These are phyloP conservation scores for Pelochelys cantorii DNA, from an alignment of 2,797 vertebrate genomes.

Conservation along the genomic window DNA sequence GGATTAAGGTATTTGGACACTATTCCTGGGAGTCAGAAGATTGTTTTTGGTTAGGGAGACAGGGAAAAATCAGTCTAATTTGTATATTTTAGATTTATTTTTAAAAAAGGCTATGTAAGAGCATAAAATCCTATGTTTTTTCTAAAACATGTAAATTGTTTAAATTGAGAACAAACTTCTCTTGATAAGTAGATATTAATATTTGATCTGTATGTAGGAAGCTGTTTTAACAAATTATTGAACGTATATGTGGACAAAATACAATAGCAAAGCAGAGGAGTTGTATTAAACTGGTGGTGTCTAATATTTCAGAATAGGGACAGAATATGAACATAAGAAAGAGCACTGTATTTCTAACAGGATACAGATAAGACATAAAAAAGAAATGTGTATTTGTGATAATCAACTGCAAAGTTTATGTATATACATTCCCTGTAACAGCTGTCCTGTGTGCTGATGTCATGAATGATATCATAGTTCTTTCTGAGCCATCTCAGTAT, in stretches of 20 bases:
- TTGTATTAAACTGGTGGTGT: neutral
- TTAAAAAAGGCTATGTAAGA: neutral
- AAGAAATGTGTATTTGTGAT: neutral
- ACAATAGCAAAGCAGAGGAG: neutral
- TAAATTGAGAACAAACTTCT: neutral
- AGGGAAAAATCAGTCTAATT: neutral
- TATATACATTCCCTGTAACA: neutral
- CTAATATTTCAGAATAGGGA: neutral
- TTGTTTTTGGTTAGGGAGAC: neutral
- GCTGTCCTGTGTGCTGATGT: neutral
- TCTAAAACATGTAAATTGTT: neutral
- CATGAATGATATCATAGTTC: neutral
- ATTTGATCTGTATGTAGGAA: neutral
- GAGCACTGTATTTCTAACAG: neutral
- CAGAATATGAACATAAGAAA: neutral
- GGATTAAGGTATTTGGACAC: neutral
- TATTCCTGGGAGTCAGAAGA: neutral
- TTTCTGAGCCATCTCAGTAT: neutral
- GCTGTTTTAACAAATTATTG: neutral
- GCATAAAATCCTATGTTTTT: neutral
- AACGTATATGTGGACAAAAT: neutral
- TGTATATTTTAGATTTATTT: neutral
- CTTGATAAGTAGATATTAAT: neutral
- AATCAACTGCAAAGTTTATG: neutral
- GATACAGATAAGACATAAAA: neutral